Percentiles rank a stretch among this genome's conserved stretches.
Evolutionary conservation across 2,888 invertebrate genomes (phyloP).

Genomic region (Lasioglossum morio): DNA sequence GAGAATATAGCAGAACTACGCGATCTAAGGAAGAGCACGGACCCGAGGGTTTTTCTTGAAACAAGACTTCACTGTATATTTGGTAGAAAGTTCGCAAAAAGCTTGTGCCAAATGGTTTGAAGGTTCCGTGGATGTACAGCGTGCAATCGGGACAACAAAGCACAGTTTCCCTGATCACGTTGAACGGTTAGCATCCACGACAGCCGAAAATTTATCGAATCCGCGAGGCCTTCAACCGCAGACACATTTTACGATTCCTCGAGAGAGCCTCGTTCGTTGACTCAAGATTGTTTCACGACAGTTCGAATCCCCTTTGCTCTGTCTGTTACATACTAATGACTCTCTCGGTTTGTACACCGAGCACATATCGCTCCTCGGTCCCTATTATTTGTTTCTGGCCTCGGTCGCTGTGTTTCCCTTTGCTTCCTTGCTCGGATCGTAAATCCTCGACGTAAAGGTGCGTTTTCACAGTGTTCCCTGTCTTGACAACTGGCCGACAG

Average conservation of each 20-base stretch:
- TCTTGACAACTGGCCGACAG: neutral
- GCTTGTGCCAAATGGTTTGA: neutral
- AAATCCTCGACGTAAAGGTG: neutral
- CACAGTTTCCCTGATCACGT: neutral
- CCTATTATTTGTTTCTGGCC: neutral
- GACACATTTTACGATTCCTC: neutral
- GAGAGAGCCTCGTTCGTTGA: neutral
- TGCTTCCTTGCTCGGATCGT: neutral
- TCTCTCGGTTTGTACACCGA: neutral
- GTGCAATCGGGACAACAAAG: neutral
- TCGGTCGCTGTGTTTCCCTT: neutral
- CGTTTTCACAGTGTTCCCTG: neutral
- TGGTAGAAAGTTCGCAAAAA: neutral
- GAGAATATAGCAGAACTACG: too few species aligned
- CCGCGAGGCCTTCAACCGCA: neutral
- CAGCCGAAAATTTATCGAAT: neutral
- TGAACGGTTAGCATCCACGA: neutral
- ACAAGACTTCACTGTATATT: too few species aligned
- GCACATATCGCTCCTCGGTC: neutral
- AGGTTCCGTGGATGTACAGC: neutral
- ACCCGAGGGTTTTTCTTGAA: too few species aligned
- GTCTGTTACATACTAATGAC: conserved; percentile 2
- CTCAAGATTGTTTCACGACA: conserved; percentile 6
- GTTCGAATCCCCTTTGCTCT: neutral
- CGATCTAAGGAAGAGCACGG: too few species aligned